A percentile compares a stretch with the other conserved stretches of the same genome.
phyloP scores from a whole-genome alignment of 2,113 vertebrate genomes.

The Danionella cerebrum region DNA sequence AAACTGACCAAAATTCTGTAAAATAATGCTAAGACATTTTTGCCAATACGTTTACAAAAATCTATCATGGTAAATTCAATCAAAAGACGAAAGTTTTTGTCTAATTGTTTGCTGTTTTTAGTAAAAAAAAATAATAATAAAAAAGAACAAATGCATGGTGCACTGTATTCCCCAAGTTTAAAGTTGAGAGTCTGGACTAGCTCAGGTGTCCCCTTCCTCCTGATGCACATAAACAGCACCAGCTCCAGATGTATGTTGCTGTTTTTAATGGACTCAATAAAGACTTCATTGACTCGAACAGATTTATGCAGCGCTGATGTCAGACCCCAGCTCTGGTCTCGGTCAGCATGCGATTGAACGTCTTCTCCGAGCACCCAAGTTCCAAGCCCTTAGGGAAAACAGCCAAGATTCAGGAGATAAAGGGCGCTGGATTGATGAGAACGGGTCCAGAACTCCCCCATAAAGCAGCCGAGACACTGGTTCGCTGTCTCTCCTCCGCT shows the following conservation, averaged over 20 bases:
- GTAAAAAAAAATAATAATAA: too few species aligned
- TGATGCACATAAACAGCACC: conserved; percentile 1
- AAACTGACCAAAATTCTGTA: too few species aligned
- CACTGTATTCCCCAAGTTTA: background rate
- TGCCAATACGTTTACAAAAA: too few species aligned
- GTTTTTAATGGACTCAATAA: conserved; percentile 14
- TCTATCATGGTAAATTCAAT: too few species aligned
- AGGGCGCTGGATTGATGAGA: conserved; percentile 25
- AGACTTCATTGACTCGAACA: conserved; percentile 5
- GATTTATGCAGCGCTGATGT: conserved; percentile 9
- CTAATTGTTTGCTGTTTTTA: too few species aligned
- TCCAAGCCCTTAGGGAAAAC: background rate
- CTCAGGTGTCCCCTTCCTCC: background rate
- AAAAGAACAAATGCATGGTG: too few species aligned
- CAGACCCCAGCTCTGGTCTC: conserved; percentile 1
- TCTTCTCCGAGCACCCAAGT: background rate
- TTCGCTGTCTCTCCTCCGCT: conserved; percentile 5
- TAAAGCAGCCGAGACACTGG: conserved; percentile 28
- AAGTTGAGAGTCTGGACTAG: background rate
- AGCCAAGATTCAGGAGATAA: conserved; percentile 24
- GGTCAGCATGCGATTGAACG: background rate
- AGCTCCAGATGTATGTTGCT: background rate
- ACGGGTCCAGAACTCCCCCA: conserved; percentile 25
- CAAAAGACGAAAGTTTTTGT: too few species aligned
- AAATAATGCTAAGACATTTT: too few species aligned